Evolutionary conservation across 2,797 vertebrate genomes (phyloP).

Genomic region (Knipowitschia caucasica): DNA sequence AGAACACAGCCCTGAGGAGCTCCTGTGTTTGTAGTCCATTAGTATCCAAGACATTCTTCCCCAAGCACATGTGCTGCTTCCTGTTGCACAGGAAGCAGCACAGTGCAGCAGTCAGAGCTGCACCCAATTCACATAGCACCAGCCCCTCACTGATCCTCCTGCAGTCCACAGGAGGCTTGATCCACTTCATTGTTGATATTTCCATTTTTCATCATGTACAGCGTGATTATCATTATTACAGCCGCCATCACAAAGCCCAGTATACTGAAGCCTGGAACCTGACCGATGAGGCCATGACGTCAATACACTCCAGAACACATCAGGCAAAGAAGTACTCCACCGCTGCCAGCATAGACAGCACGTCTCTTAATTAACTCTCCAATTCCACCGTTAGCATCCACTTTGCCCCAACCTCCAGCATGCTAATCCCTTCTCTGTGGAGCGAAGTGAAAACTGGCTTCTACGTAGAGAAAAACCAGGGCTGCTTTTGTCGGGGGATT

Average conservation of each 20-base stretch:
- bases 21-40: no score
- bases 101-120: no score
- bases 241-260: not conserved
- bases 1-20: no score
- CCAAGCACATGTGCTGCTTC: no score
- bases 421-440: not conserved
- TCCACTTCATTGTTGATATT: no score
- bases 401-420: not conserved
- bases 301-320: not conserved
- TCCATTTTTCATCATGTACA: not conserved
- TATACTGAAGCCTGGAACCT: not conserved
- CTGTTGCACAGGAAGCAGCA: no score
- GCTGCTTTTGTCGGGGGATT: constrained; percentile 56
- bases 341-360: not conserved
- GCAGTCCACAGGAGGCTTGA: no score
- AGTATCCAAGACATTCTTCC: no score
- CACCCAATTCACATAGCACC: no score
- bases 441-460: not conserved
- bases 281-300: not conserved
- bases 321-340: not conserved
- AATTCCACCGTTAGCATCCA: not conserved
- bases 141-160: no score
- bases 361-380: not conserved
- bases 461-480: constrained; percentile 30
- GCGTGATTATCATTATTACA: not conserved